These are phyloP conservation scores for Tenodera sinensis DNA, from an alignment of 2,888 invertebrate genomes.

Conservation along the genomic window DNA sequence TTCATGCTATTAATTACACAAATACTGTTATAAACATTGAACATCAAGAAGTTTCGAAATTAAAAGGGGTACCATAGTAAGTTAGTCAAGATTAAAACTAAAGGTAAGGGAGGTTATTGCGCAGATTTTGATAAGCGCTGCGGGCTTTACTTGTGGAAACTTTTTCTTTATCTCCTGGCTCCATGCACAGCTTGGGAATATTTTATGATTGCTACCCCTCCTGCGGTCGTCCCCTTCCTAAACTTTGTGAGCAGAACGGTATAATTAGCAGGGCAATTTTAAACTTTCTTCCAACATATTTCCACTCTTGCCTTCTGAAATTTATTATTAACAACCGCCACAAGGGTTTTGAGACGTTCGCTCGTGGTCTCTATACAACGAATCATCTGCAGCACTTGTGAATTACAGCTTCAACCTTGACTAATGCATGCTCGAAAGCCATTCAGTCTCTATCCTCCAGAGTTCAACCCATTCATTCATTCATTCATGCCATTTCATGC, in stretches of 20 bases:
- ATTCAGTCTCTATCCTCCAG: neutral
- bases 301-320: neutral
- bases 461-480: neutral
- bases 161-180: neutral
- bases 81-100: neutral
- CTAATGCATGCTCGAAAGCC: neutral
- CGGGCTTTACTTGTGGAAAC: neutral
- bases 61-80: no score
- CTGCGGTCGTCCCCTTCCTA: neutral
- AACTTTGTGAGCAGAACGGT: neutral
- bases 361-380: neutral
- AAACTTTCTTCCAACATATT: neutral
- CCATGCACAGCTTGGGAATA: neutral
- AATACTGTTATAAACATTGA: no score
- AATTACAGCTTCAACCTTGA: neutral
- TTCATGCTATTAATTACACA: no score
- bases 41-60: no score
- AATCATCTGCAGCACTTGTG: neutral
- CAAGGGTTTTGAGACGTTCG: neutral
- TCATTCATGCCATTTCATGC: neutral
- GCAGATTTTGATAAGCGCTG: neutral
- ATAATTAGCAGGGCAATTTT: neutral
- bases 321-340: neutral
- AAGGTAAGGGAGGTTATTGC: neutral
- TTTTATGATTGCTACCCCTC: neutral